Evolutionary conservation across 2,797 vertebrate species (phyloP).

Genomic region (Thalassophryne amazonica): DNA sequence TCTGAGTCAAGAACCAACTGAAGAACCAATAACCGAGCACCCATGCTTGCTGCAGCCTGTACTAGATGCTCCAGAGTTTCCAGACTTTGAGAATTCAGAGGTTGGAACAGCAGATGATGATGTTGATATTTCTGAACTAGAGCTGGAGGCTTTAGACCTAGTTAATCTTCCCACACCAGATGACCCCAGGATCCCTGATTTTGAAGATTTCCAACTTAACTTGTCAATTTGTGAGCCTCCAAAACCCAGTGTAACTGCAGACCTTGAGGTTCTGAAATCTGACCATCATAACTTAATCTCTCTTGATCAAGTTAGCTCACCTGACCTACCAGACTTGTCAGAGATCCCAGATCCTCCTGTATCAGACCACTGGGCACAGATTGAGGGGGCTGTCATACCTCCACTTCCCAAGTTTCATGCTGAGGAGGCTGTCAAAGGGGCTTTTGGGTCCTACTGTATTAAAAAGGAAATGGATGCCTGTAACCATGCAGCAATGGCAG

Average conservation of each 20-base stretch:
- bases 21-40: constrained; percentile 15
- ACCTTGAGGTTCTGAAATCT: constrained; percentile 39
- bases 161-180: constrained; percentile 13
- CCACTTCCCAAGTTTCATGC: constrained; percentile 12
- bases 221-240: not conserved
- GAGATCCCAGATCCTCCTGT: constrained; percentile 32
- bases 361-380: constrained; percentile 29
- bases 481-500: constrained; percentile 2
- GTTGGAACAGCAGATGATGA: constrained; percentile 34
- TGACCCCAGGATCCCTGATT: not conserved
- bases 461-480: constrained; percentile 27
- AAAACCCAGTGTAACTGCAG: constrained; percentile 1
- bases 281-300: constrained; percentile 42
- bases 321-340: constrained; percentile 43
- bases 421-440: constrained; percentile 26
- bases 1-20: not conserved
- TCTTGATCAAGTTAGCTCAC: constrained; percentile 44
- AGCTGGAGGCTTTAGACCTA: constrained; percentile 48
- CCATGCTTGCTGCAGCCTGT: constrained; percentile 16
- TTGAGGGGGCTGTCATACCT: constrained; percentile 11
- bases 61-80: constrained; percentile 60
- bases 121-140: constrained; percentile 51
- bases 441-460: constrained; percentile 26
- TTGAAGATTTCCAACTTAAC: constrained; percentile 16
- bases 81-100: constrained; percentile 64